phyloP scores from a whole-genome alignment of 2,113 vertebrate genomes.

The Triplophysa tibetana region DNA sequence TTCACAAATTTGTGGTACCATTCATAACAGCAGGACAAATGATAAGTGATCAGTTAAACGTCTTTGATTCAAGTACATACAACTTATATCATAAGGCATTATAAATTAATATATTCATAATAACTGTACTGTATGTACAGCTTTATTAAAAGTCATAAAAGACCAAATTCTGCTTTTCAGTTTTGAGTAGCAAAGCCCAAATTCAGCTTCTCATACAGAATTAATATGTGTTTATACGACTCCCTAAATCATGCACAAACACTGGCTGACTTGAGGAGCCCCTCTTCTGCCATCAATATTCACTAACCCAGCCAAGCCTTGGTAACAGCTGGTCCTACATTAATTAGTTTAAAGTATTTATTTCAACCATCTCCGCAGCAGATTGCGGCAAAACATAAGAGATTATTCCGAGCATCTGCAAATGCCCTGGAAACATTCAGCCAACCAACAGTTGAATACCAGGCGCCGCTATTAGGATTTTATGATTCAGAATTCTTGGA shows the following conservation, averaged over 20 bases:
- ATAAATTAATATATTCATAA: no score
- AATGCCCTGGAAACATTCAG: constrained; percentile 98
- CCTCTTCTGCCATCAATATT: constrained; percentile 97
- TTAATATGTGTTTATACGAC: constrained; percentile 96
- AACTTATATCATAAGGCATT: no score
- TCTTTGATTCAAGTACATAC: no score
- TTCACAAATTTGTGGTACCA: no score
- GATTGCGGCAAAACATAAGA: constrained; percentile 99
- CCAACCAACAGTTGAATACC: constrained; percentile 92
- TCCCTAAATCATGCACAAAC: constrained; percentile 97
- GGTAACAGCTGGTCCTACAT: constrained; percentile 99
- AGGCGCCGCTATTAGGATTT: constrained; percentile 80
- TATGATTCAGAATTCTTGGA: constrained; percentile 73
- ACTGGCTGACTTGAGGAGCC: constrained; percentile 89
- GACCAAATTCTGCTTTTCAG: neutral
- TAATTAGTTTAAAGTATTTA: constrained; percentile 99
- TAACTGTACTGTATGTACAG: no score
- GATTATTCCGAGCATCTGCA: constrained; percentile 99
- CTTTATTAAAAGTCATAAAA: neutral
- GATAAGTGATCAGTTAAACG: no score
- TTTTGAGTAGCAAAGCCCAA: constrained; percentile 35
- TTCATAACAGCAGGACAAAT: no score
- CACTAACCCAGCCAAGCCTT: constrained; percentile 98
- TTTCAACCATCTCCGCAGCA: constrained; percentile 99
- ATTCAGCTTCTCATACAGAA: constrained; percentile 82